Base-by-base conservation (phyloP, 1,140 invertebrate species). In the Bombus soroeensis region DNA sequence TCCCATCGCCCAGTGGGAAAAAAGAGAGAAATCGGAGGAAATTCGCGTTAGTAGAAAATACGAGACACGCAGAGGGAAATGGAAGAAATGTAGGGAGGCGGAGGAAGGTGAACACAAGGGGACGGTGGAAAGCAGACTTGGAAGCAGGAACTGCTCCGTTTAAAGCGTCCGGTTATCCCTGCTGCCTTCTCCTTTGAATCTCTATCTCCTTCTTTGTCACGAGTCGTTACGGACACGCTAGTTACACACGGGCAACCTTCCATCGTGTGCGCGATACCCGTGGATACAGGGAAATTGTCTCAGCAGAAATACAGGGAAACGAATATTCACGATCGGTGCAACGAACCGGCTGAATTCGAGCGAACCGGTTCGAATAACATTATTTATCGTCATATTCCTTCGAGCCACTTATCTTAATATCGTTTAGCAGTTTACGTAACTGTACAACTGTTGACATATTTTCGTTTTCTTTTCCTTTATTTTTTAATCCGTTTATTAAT, bases 121-220 rank as follows among this genome's bases (percentile, higher is more conserved):
- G 6, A 41, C 12, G 28, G 22, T 22, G 59, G n/a, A 39, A 39
- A 53, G 32, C 47, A 82, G 85, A 87, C 75, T 76, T 76, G 66
- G 75, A 87, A 82, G 74, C 71, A 83, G 64, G 59, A 81, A 53
- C 64, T 68, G 79, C 62, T 74, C 84, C 43, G 82, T 82, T 89
- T 70, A 71, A 87, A 89, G 74, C 70, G 81, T 74, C n/a, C 64
- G 71, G 81, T 86, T 87, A 81, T 85, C 73, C 53, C 39, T 64
- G 78, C 43, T 89, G 47, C 47, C 59, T 83, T 89, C 39, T 90
- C 81, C 79, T 90, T 89, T 85, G 88, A 89, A 62, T 74, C 82
- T 81, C 72, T 85, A 82, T 75, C 78, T 89, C 64, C 18, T 62
- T 85, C 82, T 87, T 62, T 88, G 88, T 82, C 86, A 78, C 82